These are phyloP conservation scores for Oophaga sylvatica DNA, from an alignment of 2,797 vertebrate species.

Conservation along the genomic window DNA sequence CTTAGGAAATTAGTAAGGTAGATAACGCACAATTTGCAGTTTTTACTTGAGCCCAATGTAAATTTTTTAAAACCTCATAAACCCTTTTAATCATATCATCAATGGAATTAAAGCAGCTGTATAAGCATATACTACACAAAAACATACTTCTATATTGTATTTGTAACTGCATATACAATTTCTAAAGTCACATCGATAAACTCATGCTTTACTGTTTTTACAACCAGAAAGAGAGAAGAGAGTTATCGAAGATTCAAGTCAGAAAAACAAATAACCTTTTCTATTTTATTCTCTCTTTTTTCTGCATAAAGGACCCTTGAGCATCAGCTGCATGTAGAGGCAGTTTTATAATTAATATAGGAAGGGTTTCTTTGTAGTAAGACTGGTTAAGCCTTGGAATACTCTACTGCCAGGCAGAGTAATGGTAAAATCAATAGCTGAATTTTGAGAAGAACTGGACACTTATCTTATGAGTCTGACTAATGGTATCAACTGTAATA, in stretches of 20 bases:
- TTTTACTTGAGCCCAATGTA: no score
- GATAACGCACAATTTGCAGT: no score
- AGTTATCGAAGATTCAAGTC: neutral
- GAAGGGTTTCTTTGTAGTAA: neutral
- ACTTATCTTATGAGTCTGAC: slow-evolving; percentile 3
- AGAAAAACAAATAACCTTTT: neutral
- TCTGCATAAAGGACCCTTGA: neutral
- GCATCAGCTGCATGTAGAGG: neutral
- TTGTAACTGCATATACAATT: neutral
- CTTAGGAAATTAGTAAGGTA: no score
- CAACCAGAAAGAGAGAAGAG: neutral
- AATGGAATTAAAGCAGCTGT: neutral
- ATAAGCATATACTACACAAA: neutral
- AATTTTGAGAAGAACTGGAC: neutral
- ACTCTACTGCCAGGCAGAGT: neutral
- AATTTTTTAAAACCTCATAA: no score
- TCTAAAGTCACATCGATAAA: neutral
- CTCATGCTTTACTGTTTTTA: neutral
- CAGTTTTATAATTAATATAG: neutral
- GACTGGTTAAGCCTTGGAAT: neutral
- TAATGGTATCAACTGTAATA: neutral
- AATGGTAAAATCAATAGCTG: slow-evolving; percentile 11
- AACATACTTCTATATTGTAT: neutral
- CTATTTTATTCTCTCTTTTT: neutral
- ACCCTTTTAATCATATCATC: neutral